A percentile compares a stretch with the other conserved stretches of the same genome.
Evolutionary conservation across 2,797 vertebrate genomes (phyloP).

Genomic region (Okamejei kenojei): DNA sequence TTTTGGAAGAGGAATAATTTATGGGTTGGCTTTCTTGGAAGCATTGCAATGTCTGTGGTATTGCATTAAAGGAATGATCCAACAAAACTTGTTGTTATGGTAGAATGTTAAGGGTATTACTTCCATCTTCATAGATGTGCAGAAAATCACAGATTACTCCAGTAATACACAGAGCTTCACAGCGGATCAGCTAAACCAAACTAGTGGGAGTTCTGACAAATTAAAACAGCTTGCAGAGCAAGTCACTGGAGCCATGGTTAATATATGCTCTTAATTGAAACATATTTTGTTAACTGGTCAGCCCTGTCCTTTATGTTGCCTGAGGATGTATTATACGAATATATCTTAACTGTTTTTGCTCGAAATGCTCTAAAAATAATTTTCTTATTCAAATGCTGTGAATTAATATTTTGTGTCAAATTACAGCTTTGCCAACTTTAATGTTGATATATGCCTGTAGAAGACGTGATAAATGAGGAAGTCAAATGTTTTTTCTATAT

Average conservation of each 20-base stretch:
- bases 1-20: neutral
- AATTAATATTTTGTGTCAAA: neutral
- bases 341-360: conserved; percentile 6
- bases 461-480: neutral
- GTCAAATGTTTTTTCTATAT: too few relatives aligned
- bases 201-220: conserved; percentile 29
- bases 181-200: neutral
- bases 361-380: neutral
- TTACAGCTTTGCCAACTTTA: neutral
- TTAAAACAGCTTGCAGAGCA: conserved; percentile 31
- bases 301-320: neutral
- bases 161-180: neutral
- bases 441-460: neutral
- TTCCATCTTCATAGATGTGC: neutral
- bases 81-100: neutral
- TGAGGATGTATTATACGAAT: neutral
- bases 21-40: neutral
- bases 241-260: conserved; percentile 15
- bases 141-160: conserved; percentile 10
- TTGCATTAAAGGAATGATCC: neutral
- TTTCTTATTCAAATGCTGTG: neutral
- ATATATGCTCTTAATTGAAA: conserved; percentile 22
- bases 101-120: neutral
- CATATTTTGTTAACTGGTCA: neutral
- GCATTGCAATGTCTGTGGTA: neutral